phyloP scores from a whole-genome alignment of 1,140 invertebrate genomes.

The Bombus waltoni region DNA sequence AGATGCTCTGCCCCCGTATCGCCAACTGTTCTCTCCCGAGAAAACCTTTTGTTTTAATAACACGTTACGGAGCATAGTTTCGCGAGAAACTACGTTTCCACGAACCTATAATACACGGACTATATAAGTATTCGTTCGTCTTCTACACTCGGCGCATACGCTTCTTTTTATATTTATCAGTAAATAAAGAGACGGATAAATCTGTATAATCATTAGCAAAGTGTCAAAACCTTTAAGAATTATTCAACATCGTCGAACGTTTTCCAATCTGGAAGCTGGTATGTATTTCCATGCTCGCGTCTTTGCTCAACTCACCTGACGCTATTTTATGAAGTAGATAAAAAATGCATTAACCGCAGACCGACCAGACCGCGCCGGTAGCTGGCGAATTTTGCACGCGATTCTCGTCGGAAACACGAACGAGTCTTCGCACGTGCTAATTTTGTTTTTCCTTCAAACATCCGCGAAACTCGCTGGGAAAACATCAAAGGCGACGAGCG shows the following conservation, averaged over 20 bases:
- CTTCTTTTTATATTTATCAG: no score
- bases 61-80: background rate
- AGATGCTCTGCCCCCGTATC: background rate
- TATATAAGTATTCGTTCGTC: no score
- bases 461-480: background rate
- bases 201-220: no score
- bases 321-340: background rate
- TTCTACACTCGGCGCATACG: no score
- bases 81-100: background rate
- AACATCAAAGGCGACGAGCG: constrained; percentile 7
- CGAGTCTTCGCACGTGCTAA: background rate
- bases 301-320: no score
- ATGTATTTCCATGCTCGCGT: no score
- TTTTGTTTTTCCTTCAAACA: background rate
- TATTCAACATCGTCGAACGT: no score
- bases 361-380: background rate
- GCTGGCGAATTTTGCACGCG: background rate
- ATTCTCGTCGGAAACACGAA: background rate
- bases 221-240: no score
- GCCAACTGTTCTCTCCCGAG: background rate
- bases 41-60: background rate
- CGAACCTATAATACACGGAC: background rate
- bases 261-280: no score
- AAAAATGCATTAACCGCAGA: background rate
- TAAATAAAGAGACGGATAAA: no score